These are phyloP conservation scores for Hippocampus guttulatus DNA, from an alignment of 2,113 vertebrate genomes.

Conservation along the genomic window DNA sequence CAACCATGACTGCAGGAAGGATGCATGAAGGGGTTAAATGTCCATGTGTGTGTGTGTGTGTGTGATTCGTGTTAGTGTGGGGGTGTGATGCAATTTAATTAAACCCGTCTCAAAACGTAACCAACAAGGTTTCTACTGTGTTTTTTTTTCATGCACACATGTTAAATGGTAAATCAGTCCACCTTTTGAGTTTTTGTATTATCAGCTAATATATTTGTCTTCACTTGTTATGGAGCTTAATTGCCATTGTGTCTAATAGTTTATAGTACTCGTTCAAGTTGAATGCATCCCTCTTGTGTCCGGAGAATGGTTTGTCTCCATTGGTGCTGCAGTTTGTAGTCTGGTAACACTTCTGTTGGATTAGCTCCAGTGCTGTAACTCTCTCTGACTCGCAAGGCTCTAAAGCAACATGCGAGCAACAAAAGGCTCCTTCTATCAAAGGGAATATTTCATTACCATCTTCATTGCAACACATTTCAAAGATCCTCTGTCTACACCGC, in stretches of 20 bases:
- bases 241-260: constrained; percentile 36
- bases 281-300: constrained; percentile 16
- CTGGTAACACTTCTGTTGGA: not conserved
- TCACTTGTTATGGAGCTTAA: constrained; percentile 29
- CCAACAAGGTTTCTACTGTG: not conserved
- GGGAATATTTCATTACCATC: constrained; percentile 57
- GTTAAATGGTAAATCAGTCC: constrained; percentile 37
- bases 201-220: constrained; percentile 44
- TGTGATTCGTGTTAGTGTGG: not conserved
- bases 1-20: constrained; percentile 48
- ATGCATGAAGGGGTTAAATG: no score
- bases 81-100: constrained; percentile 44
- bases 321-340: constrained; percentile 18
- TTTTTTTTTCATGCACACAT: constrained; percentile 33
- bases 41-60: no score
- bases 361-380: not conserved
- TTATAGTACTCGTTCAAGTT: constrained; percentile 37
- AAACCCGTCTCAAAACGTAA: constrained; percentile 23
- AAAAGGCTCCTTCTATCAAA: constrained; percentile 41
- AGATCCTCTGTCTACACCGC: constrained; percentile 25
- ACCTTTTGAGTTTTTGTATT: constrained; percentile 20
- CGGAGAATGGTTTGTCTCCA: constrained; percentile 23
- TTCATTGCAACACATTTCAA: constrained; percentile 51
- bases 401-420: constrained; percentile 19
- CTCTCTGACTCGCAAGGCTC: constrained; percentile 22